Conservation (phyloP, 2,113 vertebrate species). For the Odobenus rosmarus region DNA sequence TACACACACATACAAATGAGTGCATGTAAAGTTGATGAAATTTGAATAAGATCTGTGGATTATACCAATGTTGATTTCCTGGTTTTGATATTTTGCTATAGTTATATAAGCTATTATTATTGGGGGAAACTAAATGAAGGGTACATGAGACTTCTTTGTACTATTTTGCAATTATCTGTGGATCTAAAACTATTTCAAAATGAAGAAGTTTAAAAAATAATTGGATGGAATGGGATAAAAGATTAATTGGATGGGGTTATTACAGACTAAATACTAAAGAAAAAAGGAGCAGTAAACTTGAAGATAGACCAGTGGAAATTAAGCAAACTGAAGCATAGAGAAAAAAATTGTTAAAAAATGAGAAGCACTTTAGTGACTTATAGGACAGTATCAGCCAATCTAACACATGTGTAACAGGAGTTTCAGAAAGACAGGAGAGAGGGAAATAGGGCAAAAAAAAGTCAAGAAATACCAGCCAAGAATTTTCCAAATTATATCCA, state of each 20-base stretch:
- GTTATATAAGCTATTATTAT: not conserved
- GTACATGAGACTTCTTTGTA: not conserved
- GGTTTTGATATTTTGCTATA: not conserved
- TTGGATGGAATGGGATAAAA: not conserved
- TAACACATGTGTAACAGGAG: not conserved
- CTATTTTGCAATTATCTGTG: not conserved
- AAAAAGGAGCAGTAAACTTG: not conserved
- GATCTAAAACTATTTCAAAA: conserved; percentile 2
- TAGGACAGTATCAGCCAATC: not conserved
- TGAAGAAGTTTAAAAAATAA: not conserved
- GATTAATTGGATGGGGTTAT: not conserved
- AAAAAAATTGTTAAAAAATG: not conserved
- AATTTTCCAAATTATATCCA: not conserved
- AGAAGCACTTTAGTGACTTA: not conserved
- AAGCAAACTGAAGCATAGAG: not conserved
- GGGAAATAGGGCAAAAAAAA: not conserved
- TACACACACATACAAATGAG: not conserved
- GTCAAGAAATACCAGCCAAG: not conserved
- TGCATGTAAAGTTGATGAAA: not conserved
- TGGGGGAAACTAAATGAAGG: not conserved
- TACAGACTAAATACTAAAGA: not conserved
- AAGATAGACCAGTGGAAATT: not conserved
- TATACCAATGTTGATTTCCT: not conserved
- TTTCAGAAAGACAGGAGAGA: conserved; percentile 1
- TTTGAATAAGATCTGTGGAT: not conserved